Base-by-base conservation (phyloP, 2,888 invertebrate genomes). In the Gari tellinella region DNA sequence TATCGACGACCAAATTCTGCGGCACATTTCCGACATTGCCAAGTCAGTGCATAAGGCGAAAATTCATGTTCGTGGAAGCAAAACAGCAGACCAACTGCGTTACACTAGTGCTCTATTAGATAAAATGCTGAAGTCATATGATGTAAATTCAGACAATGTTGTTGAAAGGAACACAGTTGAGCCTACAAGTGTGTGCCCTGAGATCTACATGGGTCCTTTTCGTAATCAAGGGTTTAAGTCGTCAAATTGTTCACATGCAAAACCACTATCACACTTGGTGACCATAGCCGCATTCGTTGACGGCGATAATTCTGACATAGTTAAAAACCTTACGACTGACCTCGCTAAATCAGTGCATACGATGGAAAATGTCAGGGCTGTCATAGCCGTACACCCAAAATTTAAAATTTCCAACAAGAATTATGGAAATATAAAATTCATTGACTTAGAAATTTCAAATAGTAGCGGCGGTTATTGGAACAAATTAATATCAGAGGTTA, bases 381-480 rank as follows among this genome's bases (percentile, higher is more conserved):
- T 25, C 12, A 14, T 41, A 15, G 25, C 19, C 7, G n/a, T 43
- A 25, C 15, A 56, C 19, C n/a, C n/a, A n/a, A n/a, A n/a, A n/a
- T n/a, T n/a, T n/a, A n/a, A n/a, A n/a, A n/a, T n/a, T n/a, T n/a
- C n/a, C n/a, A n/a, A n/a, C n/a, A n/a, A n/a, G n/a, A n/a, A n/a
- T n/a, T n/a, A n/a, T n/a, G n/a, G n/a, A n/a, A n/a, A n/a, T n/a
- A n/a, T n/a, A n/a, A n/a, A n/a, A n/a, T n/a, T n/a, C n/a, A n/a
- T n/a, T n/a, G n/a, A n/a, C n/a, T n/a, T n/a, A n/a, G n/a, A n/a
- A n/a, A n/a, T n/a, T n/a, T n/a, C n/a, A n/a, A n/a, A n/a, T n/a
- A n/a, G n/a, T n/a, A n/a, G n/a, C n/a, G 88, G 85, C 4, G 45
- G 56, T 38, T 72, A 81, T 7, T 84, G 81, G 78, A 89, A 89